Evolutionary conservation across 1,140 invertebrate genomes (phyloP), one percentile per base, ranked within the genome.

Genomic region (Magallana gigas): DNA sequence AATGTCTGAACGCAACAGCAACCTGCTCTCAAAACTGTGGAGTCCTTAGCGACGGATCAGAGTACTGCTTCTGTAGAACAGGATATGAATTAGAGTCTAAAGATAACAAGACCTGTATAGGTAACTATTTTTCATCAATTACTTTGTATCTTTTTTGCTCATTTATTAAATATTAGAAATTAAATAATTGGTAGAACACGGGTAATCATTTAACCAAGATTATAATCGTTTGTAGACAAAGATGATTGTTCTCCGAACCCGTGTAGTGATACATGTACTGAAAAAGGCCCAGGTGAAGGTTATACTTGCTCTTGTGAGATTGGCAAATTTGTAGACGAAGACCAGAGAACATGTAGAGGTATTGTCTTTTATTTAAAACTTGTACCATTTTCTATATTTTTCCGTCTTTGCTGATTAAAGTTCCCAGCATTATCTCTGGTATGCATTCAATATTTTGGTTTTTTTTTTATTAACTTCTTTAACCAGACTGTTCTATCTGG

Each of bases 281-380:
- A 90, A 81, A 71, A 81, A 14, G 88, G 88, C 85, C 89, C 87
- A 29, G 56, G 29, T 18, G 87, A 84, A 29, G 85, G 91, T 16
- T 92, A 88, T 68, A 68, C 16, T 11, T 92, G 91, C 64, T 85
- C 85, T 12, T 92, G 91, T 84, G 62, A 56, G 9, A 5, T 48
- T n/a, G 91, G 91, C 3, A 89, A 76, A 29, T 59, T 82, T 36
- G 57, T 92, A 8, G 76, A 83, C 18, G 68, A 83, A 29, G 89
- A 92, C 36, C 6, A 56, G 16, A 29, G 71, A 36, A 85, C 82
- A 18, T 89, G 88, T 48, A 83, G 8, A 60, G 83, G 88, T 89
- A 83, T 48, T 48, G 5, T 48, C 36, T 48, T 48, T 48, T 48
- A 48, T 48, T 48, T 48, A 48, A 48, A 4, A 5, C 36, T 48